Base-by-base conservation (phyloP, 1,140 invertebrate species). In the Apis florea region DNA sequence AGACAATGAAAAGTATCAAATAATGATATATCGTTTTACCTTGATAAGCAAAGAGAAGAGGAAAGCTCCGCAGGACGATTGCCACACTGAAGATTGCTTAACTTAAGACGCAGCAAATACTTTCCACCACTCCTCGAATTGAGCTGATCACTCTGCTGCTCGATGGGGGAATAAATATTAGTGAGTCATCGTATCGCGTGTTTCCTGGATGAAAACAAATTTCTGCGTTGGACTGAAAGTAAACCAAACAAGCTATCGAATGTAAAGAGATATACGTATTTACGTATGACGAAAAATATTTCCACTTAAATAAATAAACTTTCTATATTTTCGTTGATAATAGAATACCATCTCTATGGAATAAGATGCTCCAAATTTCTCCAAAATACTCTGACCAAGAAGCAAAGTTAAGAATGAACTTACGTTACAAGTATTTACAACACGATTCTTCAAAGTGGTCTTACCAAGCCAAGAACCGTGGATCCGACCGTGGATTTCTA, bases 211-310 rank as follows among this genome's bases (percentile, higher is more conserved):
- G 9, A 31, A 51, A 51, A 12, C 15, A 51, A n/a, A n/a, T n/a
- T 51, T 19, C 21, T 21, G n/a, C 21, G 24, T 49, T 11, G 0
- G 51, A 5, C 15, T n/a, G 10, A 2, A 21, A 8, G 15, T 21
- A n/a, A 10, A n/a, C 21, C 0, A 21, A 58, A n/a, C 19, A 1
- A n/a, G 1, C 9, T 11, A 58, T 0, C 3, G n/a, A n/a, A n/a
- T n/a, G n/a, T n/a, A n/a, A n/a, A n/a, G n/a, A n/a, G n/a, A 54
- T 0, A 51, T 11, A 12, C 49, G 5, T 12, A 1, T 51, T 51
- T 51, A 12, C 49, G 0, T 51, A 11, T 11, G 13, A 10, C 49
- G 31, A 31, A 2, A 31, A 31, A 31, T 31, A 2, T 31, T 31
- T 2, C 31, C 3, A 31, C 31, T 31, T 31, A n/a, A n/a, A 31